Evolutionary conservation across 2,113 vertebrate genomes (phyloP), one percentile per base, ranked within the genome.

Genomic region (Oriolus oriolus): DNA sequence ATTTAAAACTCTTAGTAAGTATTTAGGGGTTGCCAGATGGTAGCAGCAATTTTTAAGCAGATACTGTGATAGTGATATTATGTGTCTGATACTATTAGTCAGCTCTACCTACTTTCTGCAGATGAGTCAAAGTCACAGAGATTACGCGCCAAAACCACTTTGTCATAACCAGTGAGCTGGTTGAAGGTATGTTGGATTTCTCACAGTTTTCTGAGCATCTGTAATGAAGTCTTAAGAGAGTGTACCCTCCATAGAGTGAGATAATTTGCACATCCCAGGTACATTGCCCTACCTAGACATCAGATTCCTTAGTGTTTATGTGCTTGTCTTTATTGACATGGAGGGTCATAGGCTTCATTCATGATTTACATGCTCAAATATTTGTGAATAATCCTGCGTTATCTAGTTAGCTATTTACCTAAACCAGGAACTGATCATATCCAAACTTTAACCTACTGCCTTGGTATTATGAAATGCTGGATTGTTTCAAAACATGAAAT

Each of bases 351-450:
- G 54, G 27, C 76, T 93, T 90, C 76, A 89, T 95, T 92, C 96
- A 88, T 8, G 49, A 90, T 69, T 95, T 86, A 96, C 95, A 47
- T 97, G 95, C 50, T 90, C 96, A 96, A 95, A 96, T 96, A 96
- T 96, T 93, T 95, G 90, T 86, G 63, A 90, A 74, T 96, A 96
- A 93, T 92, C 49, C 26, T 74, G 78, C 73, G 82, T 94, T 96
- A 96, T 94, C 95, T 95, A 56, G 88, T 92, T 84, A 96, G 76
- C 59, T 93, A 70, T 94, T 95, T 96, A 96, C 86, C 79, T 87
- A 90, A 96, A 91, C 39, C 52, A 92, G 76, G 35, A 95, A 90
- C 82, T 59, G 66, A 93, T 83, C 79, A 91, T 86, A 88, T 30
- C 30, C 85, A 94, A 84, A 96, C 92, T 95, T 94, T 97, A 97